Evolutionary conservation across 1,140 invertebrate genomes (phyloP), one percentile per base, ranked within the genome.

Genomic region (Oedothorax gibbosus): DNA sequence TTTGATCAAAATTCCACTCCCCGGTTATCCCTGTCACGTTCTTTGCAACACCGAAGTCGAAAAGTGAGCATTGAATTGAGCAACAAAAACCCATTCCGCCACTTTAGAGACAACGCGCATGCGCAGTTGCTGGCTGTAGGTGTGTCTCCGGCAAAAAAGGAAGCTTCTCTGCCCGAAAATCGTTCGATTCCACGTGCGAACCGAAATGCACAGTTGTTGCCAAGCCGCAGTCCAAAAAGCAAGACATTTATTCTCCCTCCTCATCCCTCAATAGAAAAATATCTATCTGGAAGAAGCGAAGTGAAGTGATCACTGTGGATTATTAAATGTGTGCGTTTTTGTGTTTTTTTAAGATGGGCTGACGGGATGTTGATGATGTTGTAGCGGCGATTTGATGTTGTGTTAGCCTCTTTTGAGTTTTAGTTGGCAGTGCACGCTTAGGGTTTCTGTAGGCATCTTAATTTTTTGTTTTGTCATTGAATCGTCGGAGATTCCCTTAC

Each of bases 81-180:
- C 35, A 35, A 2, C 35, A 77, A 50, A 20, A 57, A 60, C 56
- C 35, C 21, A 18, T 18, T 12, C 12, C 12, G 57, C 57, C 57
- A 62, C 57, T 62, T 62, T 62, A 57, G 72, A 20, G 21, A 21
- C 54, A 15, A 15, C 7, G 75, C 75, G 75, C 75, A 64, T 77
- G 75, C 75, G 11, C 75, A 77, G 49, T 60, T 65, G 75, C 65
- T 60, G 75, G 60, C 75, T 77, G 75, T 77, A 77, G 75, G 75
- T 77, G 75, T 77, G 75, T 77, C 75, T 77, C 75, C 15, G 75
- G 56, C 57, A 77, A 60, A 15, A 68, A 60, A 65, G 53, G 75
- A 53, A 62, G 75, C 60, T 64, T 64, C 14, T n/a, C 53, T 21
- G 35, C 35, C 35, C 35, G 35, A n/a, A 50, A 18, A 54, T 60